Evolutionary conservation across 2,113 vertebrate species (phyloP).

Genomic region (Rhipidura dahli): DNA sequence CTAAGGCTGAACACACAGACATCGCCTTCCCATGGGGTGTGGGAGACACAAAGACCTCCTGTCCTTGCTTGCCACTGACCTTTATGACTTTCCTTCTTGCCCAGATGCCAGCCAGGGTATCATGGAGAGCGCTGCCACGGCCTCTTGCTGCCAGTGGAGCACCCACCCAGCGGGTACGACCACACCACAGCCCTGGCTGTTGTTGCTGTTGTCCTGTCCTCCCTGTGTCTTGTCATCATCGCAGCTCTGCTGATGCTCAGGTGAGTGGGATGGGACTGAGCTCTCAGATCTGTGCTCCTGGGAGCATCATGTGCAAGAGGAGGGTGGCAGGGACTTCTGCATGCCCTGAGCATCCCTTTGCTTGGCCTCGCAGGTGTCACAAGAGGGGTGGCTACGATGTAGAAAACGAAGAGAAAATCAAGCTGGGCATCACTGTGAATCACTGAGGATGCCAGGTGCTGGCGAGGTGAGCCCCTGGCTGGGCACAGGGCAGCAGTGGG

Average conservation of each 20-base stretch:
- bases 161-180: slow-evolving; percentile 78
- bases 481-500: not conserved
- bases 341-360: not conserved
- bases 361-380: slow-evolving; percentile 83
- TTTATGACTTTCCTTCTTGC: not conserved
- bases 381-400: slow-evolving; percentile 92
- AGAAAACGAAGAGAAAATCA: slow-evolving; percentile 95
- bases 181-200: slow-evolving; percentile 89
- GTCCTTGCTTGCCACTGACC: not conserved
- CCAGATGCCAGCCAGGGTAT: slow-evolving; percentile 83
- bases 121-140: slow-evolving; percentile 88
- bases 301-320: fast-evolving
- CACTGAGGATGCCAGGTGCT: slow-evolving; percentile 77
- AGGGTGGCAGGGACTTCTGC: not conserved
- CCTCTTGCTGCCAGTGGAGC: slow-evolving; percentile 80
- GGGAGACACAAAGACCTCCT: not conserved
- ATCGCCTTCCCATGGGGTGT: not conserved
- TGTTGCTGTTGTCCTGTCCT: slow-evolving; percentile 90
- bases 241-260: slow-evolving; percentile 89
- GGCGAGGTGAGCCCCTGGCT: slow-evolving; percentile 54
- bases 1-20: not conserved
- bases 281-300: fast-evolving
- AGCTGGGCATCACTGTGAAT: slow-evolving; percentile 85
- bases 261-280: slow-evolving; percentile 51
- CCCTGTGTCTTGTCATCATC: slow-evolving; percentile 89